Evolutionary conservation across 35 echinoderm and acorn worm genomes (phyloP).

Genomic region (Amphiura filiformis): DNA sequence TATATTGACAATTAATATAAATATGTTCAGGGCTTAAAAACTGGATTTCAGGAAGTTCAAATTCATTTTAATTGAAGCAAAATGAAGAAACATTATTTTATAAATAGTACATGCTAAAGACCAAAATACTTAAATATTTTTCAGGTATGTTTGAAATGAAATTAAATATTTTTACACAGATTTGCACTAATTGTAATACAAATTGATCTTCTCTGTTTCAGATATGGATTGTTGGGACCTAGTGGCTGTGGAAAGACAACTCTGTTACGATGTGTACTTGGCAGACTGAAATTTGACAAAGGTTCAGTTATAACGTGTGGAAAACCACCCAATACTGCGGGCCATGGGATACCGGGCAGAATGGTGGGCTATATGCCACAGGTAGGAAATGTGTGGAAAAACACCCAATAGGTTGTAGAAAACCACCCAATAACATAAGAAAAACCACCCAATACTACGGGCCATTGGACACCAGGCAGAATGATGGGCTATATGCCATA

Average conservation of each 20-base stretch:
- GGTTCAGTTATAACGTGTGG: constrained; percentile 66
- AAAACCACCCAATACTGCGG: constrained; percentile 72
- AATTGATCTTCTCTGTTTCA: constrained; percentile 23
- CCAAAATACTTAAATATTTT: background rate
- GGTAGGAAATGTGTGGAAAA: constrained; percentile 34
- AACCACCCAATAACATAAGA: constrained; percentile 62
- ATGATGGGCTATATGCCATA: constrained; percentile 97
- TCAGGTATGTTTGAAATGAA: background rate
- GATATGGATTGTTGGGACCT: constrained; percentile 90
- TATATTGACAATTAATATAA: too few relatives aligned
- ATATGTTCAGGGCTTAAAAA: too few relatives aligned
- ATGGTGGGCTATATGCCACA: constrained; percentile 99
- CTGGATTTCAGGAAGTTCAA: too few relatives aligned
- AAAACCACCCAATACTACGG: constrained; percentile 73
- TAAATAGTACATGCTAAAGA: background rate
- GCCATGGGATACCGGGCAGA: constrained; percentile 80
- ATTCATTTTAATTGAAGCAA: too few relatives aligned
- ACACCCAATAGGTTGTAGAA: too few relatives aligned
- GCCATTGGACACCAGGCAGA: constrained; percentile 74
- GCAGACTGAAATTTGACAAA: constrained; percentile 67
- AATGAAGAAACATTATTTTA: too few relatives aligned
- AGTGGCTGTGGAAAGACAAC: constrained; percentile 99
- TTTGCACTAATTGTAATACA: background rate
- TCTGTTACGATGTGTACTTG: constrained; percentile 77
- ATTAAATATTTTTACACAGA: background rate